Percentiles rank a stretch among this genome's conserved stretches.
Evolutionary conservation across 2,113 vertebrate genomes (phyloP).

Genomic region (Myxocyprinus asiaticus): DNA sequence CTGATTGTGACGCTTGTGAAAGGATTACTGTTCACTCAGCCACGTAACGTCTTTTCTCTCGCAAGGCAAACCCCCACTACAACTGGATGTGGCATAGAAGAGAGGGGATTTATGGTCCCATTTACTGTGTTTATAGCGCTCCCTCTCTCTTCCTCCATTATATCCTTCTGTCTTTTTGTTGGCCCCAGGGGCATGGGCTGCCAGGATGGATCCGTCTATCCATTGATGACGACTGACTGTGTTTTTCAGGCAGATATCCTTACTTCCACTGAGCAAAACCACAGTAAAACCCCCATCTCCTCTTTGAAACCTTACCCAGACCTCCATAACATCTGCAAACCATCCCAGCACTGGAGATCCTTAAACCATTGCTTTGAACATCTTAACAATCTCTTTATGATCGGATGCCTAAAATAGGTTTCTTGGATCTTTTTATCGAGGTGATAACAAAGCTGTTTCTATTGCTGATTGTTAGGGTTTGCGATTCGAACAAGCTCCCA

Average conservation of each 20-base stretch:
- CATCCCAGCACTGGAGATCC: conserved; percentile 40
- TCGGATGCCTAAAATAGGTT: conserved; percentile 10
- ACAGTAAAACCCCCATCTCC: conserved; percentile 37
- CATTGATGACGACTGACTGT: conserved; percentile 27
- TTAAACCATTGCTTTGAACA: conserved; percentile 20
- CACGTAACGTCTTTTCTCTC: conserved; percentile 52
- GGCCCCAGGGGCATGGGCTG: conserved; percentile 38
- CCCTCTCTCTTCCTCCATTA: conserved; percentile 4
- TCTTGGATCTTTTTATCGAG: not conserved
- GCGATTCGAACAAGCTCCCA: not conserved
- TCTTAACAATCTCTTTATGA: conserved; percentile 16
- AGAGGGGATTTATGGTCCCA: conserved; percentile 22
- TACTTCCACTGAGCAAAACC: conserved; percentile 37
- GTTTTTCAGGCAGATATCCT: conserved; percentile 44
- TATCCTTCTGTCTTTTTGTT: conserved; percentile 27
- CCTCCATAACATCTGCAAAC: conserved; percentile 53
- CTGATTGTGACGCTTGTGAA: conserved; percentile 50
- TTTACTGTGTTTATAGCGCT: conserved; percentile 8
- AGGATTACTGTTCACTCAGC: conserved; percentile 51
- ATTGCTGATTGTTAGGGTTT: not conserved
- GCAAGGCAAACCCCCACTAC: no score
- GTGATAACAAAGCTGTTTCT: not conserved
- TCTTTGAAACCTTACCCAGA: conserved; percentile 42
- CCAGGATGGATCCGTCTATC: conserved; percentile 47
- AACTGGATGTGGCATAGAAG: conserved; percentile 25